Evolutionary conservation across 2,113 vertebrate genomes (phyloP).

Genomic region (Ciconia boyciana): DNA sequence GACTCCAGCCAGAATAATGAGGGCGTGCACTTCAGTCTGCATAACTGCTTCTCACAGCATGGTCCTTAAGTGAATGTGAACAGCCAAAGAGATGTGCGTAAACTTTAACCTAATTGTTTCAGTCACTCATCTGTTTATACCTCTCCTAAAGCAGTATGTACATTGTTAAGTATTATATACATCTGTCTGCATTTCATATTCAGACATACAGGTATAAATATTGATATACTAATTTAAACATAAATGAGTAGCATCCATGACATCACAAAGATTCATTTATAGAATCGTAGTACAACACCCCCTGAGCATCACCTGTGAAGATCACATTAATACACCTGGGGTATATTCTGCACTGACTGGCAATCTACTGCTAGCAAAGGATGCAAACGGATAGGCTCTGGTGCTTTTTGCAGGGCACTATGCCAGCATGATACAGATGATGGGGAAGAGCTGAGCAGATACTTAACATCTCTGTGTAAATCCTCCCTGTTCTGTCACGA

Average conservation of each 20-base stretch:
- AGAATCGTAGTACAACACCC: background rate
- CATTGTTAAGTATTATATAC: background rate
- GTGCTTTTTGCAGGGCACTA: background rate
- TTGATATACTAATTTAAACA: slow-evolving; percentile 28
- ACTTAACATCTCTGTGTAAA: background rate
- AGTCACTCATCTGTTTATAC: slow-evolving; percentile 2
- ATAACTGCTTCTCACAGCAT: background rate
- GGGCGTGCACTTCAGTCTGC: background rate
- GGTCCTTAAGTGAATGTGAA: background rate
- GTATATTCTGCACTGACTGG: background rate
- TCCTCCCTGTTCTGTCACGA: background rate
- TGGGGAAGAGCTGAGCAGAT: background rate
- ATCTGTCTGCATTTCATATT: slow-evolving; percentile 33
- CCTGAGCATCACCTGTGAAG: background rate
- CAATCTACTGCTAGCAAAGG: background rate
- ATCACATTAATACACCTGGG: background rate
- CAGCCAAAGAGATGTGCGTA: background rate
- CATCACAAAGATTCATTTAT: slow-evolving; percentile 6
- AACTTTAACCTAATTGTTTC: background rate
- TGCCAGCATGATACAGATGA: background rate
- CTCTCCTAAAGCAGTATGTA: background rate
- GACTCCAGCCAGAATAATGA: background rate
- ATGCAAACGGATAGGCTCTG: background rate
- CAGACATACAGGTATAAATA: slow-evolving; percentile 40
- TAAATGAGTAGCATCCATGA: slow-evolving; percentile 18